Conservation (phyloP, 2,888 invertebrate species). For the Ecliptopera silaceata region DNA sequence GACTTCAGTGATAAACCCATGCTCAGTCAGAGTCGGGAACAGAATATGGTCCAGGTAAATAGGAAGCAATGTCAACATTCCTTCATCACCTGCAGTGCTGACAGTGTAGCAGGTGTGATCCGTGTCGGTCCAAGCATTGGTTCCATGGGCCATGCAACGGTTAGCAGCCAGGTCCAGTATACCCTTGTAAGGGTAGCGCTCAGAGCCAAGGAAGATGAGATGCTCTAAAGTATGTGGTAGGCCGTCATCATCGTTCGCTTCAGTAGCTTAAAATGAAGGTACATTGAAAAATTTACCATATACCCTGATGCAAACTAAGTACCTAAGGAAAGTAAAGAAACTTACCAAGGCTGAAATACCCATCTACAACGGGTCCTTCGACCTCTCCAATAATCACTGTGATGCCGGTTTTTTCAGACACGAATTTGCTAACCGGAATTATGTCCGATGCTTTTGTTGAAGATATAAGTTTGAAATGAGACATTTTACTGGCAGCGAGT, state of each 20-base stretch:
- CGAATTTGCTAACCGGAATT: conserved; percentile 91
- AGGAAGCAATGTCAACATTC: conserved; percentile 94
- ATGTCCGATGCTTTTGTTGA: conserved; percentile 87
- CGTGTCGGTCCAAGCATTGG: conserved; percentile 94
- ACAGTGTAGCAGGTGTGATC: conserved; percentile 96
- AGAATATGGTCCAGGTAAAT: conserved; percentile 96
- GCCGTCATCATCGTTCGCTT: conserved; percentile 96
- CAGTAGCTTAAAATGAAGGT: conserved; percentile 83
- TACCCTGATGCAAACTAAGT: not conserved
- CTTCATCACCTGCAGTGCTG: conserved; percentile 91
- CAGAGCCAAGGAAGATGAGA: conserved; percentile 94
- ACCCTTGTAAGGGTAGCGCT: conserved; percentile 95
- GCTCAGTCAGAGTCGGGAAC: conserved; percentile 91
- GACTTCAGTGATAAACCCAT: conserved; percentile 94
- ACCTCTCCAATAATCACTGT: conserved; percentile 93
- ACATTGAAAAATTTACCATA: not conserved
- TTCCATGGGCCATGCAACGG: conserved; percentile 94
- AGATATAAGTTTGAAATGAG: conserved; percentile 79
- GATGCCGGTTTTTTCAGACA: conserved; percentile 90
- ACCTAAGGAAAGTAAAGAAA: too few relatives aligned
- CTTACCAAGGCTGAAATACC: conserved; percentile 93
- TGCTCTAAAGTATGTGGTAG: conserved; percentile 96
- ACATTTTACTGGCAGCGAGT: conserved; percentile 47
- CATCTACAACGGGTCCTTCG: conserved; percentile 95
- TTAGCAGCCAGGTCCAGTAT: conserved; percentile 94